These are phyloP conservation scores for Cuniculus paca DNA, from an alignment of 2,797 vertebrate genomes.

Conservation along the genomic window DNA sequence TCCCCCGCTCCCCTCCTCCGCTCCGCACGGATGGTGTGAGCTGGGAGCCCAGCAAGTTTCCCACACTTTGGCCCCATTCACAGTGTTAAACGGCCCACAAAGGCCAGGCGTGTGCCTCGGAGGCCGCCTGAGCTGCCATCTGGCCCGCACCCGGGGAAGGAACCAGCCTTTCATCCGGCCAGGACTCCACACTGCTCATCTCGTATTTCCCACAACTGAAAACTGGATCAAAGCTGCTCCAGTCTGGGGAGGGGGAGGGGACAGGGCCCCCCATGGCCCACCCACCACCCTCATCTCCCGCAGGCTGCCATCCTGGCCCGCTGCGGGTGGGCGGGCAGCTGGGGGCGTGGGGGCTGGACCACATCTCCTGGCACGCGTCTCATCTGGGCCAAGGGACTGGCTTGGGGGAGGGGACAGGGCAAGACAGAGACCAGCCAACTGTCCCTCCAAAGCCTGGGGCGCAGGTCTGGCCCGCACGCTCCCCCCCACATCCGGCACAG, in stretches of 20 bases:
- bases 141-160: constrained; percentile 82
- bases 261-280: background rate
- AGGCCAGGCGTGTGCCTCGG: constrained; percentile 89
- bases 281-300: constrained; percentile 60
- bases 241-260: fast-evolving
- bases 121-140: constrained; percentile 86
- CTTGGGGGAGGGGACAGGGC: background rate
- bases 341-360: background rate
- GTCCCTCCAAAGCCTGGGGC: background rate
- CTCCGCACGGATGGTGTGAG: constrained; percentile 86
- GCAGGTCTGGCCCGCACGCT: background rate
- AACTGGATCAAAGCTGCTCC: constrained; percentile 82
- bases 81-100: constrained; percentile 88
- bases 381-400: background rate
- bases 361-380: constrained; percentile 72
- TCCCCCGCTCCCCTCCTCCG: constrained; percentile 72
- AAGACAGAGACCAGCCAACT: background rate
- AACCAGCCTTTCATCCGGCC: constrained; percentile 80
- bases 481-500: background rate
- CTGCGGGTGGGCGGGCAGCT: constrained; percentile 40
- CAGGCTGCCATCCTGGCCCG: constrained; percentile 27
- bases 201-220: constrained; percentile 83
- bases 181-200: constrained; percentile 78
- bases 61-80: constrained; percentile 90
- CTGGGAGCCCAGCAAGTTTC: constrained; percentile 87